phyloP scores from a whole-genome alignment of 2,797 vertebrate species.

The Ceyx erithaca region DNA sequence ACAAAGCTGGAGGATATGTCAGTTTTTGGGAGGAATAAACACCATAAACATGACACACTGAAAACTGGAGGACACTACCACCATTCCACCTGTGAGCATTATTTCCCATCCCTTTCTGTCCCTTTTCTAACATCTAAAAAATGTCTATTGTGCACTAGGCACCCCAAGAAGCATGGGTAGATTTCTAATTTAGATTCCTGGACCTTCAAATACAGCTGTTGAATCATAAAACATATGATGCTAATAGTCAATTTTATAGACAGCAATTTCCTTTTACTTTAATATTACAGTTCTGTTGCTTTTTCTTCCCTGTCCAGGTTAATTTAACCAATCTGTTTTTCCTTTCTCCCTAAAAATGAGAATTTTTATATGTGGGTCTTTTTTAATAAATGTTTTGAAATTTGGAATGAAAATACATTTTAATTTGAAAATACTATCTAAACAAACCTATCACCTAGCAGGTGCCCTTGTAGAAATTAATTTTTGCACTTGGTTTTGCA shows the following conservation, averaged over 20 bases:
- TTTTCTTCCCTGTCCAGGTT: background rate
- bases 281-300: background rate
- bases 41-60: accelerated
- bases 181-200: background rate
- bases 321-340: background rate
- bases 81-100: background rate
- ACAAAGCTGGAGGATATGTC: background rate
- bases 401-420: background rate
- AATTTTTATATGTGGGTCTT: background rate
- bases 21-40: background rate
- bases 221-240: background rate
- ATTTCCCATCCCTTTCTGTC: background rate
- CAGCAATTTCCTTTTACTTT: background rate
- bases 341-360: background rate
- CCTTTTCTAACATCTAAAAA: background rate
- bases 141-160: background rate
- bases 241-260: background rate
- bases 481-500: background rate
- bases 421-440: background rate
- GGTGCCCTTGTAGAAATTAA: background rate
- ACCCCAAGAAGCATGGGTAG: background rate
- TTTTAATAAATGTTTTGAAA: background rate
- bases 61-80: background rate
- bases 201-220: background rate
- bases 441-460: background rate